Evolutionary conservation across 1,140 invertebrate species (phyloP), one percentile per base, ranked within the genome.

Genomic region (Agraylea sexmaculata): DNA sequence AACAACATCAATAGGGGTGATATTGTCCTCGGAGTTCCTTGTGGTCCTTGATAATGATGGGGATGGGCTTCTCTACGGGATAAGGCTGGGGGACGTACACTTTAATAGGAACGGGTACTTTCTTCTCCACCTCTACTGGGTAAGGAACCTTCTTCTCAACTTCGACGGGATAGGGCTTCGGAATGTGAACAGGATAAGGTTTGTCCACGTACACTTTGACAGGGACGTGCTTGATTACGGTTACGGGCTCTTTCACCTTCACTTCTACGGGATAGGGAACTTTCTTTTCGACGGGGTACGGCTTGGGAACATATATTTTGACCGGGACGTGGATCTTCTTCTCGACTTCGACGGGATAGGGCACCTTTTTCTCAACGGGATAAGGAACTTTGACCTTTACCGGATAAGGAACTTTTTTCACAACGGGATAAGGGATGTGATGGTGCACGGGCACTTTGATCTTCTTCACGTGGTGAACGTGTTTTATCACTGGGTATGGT

Each of bases 401-500:
- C 0, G 65, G 60, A 40, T 58, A 59, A 1, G 64, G 66, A 0
- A 71, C 67, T 47, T 62, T 66, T 7, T 75, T 70, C 34, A 78
- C 75, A 2, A 78, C 68, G 1, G 56, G 57, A 20, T 55, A 37
- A 1, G 60, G 58, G 2, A 70, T 53, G 2, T 59, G 56, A 52
- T 52, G 69, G 16, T 50, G 70, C 16, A 59, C 60, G n/a, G 61
- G 61, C 1, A 71, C 66, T 45, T 62, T 68, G 6, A 68, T 69
- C 45, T 68, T 60, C 42, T 68, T 71, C 2, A 67, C 50, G 19
- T 67, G 46, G 2, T 59, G 62, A 4, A 68, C 57, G 19, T 64
- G 62, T 40, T 72, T 70, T n/a, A 70, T 53, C 19, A 74, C 65
- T 0, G 74, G 72, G 51, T 73, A 74, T 0, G 66, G 70, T 50